Conservation (phyloP, 2,888 invertebrate genomes). For the Lasioglossum lativentre region DNA sequence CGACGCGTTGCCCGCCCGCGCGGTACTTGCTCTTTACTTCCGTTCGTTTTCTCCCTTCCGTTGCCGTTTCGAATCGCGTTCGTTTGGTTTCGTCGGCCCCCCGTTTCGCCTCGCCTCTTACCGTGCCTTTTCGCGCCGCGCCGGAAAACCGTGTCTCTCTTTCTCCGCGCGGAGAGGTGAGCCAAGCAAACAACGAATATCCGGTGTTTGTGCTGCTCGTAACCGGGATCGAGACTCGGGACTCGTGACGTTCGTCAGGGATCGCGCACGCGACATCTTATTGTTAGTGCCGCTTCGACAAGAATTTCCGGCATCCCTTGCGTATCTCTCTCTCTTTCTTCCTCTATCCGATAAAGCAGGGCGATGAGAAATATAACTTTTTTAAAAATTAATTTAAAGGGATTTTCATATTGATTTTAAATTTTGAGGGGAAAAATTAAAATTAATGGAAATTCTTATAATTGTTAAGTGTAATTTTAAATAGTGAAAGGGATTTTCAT, state of each 20-base stretch:
- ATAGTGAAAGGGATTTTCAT: too few relatives aligned
- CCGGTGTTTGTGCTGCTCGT: constrained; percentile 38
- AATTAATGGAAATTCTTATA: too few relatives aligned
- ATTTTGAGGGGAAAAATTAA: too few relatives aligned
- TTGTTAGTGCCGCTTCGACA: background rate
- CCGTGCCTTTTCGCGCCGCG: background rate
- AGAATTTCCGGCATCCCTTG: background rate
- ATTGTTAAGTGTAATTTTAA: too few relatives aligned
- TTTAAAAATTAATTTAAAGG: too few relatives aligned
- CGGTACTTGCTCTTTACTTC: constrained; percentile 8
- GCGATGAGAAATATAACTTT: too few relatives aligned
- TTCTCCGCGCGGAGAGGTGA: constrained; percentile 16
- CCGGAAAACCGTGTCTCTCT: constrained; percentile 20
- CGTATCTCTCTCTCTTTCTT: background rate
- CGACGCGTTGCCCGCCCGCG: background rate
- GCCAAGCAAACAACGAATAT: constrained; percentile 47
- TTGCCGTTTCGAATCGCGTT: constrained; percentile 1
- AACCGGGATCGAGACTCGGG: constrained; percentile 6
- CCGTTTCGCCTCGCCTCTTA: background rate
- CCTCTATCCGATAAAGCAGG: background rate
- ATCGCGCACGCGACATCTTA: constrained; percentile 8
- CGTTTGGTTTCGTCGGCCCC: background rate
- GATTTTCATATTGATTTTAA: too few relatives aligned
- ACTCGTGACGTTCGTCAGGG: background rate
- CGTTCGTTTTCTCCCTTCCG: background rate